Evolutionary conservation across 2,888 invertebrate species (phyloP), one percentile per base, ranked within the genome.

Genomic region (Biston betularia): DNA sequence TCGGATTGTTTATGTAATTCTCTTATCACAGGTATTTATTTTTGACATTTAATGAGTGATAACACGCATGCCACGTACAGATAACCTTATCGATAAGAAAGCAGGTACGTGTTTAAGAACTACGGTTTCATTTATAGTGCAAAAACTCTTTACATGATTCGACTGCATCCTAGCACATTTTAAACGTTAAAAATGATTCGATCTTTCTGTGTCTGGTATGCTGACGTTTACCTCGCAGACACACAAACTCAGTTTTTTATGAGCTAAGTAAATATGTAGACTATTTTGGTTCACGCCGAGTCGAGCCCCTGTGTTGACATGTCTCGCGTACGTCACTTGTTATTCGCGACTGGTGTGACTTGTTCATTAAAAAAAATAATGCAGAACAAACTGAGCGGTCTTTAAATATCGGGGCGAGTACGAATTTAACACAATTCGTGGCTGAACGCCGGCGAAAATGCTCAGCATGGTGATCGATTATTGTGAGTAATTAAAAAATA

Each of bases 301-400:
- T 65, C 73, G 68, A 68, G 73, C 71, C 69, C 66, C 69, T 68
- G 42, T 69, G 60, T 71, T 63, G 59, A 63, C 67, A 59, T n/a
- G 45, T 63, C 57, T 55, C 34, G 35, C 14, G 11, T 40, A 71
- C 70, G 71, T 70, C 69, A 73, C 60, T 55, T 73, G 71, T 73
- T 71, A 61, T 70, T 71, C 66, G 63, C 64, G 52, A 42, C 56
- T 54, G 63, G 45, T 64, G 65, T 65, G 56, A 52, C 38, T 58
- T 64, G 58, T 34, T 33, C 44, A 62, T 63, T 33, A 56, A 56
- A 58, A n/a, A 57, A 42, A 59, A 57, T 44, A 64, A 58, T 63
- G 54, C 58, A 59, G 50, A 48, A 49, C 49, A 54, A 57, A 63
- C 66, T 11, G 38, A 14, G 54, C 53, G 11, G 15, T 58, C 53